Evolutionary conservation across 2,113 vertebrate species (phyloP).

Genomic region (Pogonocichla stellata): DNA sequence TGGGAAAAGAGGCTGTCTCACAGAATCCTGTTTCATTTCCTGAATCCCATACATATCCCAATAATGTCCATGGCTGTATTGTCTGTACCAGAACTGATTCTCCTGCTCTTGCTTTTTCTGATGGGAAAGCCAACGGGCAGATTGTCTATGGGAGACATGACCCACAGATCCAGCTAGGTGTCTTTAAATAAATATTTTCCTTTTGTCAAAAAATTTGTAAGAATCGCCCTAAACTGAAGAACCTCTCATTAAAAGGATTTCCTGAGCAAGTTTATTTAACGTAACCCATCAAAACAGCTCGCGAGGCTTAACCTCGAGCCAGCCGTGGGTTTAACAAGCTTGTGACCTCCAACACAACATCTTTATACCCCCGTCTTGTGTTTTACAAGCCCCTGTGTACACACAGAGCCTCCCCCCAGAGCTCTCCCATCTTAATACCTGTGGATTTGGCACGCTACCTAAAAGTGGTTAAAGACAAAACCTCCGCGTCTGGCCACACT

Average conservation of each 20-base stretch:
- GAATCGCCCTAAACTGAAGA: background rate
- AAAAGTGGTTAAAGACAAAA: background rate
- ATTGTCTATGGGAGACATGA: rapidly evolving
- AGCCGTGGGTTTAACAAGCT: background rate
- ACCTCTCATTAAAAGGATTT: background rate
- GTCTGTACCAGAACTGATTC: background rate
- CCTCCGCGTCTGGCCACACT: background rate
- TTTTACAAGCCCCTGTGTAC: background rate
- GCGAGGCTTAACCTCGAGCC: background rate
- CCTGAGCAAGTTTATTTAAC: background rate
- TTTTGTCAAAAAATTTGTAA: background rate
- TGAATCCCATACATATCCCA: background rate
- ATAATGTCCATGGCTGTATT: rapidly evolving
- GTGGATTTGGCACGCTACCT: background rate
- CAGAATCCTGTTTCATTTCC: background rate
- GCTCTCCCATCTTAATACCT: background rate
- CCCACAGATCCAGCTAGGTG: rapidly evolving
- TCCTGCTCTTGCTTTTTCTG: background rate
- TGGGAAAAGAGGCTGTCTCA: background rate
- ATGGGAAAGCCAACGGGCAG: background rate
- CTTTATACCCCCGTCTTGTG: rapidly evolving
- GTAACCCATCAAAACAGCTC: background rate
- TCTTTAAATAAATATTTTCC: background rate
- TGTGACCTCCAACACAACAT: background rate
- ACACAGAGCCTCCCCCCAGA: background rate